Base-by-base conservation (phyloP, 2,113 vertebrate genomes). In the Serinus canaria region DNA sequence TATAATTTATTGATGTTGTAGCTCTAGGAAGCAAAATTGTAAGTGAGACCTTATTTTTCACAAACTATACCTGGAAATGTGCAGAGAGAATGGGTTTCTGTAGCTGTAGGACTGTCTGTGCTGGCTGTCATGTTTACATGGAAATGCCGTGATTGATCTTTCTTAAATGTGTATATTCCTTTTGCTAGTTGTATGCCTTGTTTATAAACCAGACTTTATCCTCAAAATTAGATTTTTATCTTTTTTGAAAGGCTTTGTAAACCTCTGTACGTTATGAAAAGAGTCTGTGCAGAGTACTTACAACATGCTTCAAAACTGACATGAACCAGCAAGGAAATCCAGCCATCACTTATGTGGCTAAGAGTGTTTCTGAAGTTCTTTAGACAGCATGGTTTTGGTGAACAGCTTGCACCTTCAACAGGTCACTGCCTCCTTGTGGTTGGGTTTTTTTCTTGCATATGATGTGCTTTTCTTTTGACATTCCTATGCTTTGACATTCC, bases 391-490 rank as follows among this genome's bases (percentile, higher is more conserved):
- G 12, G 44, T 20, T 66, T 53, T 49, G 35, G 24, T 70, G 56
- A 30, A 37, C 39, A 82, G 2, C 21, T 31, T 14, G 25, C 30
- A 24, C 35, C 52, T 70, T 78, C 50, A 25, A 0, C 66, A 63
- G 39, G 2, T 2, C 16, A 7, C 35, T 2, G 3, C 17, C 22
- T 58, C 52, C 31, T 50, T 52, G 1, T 10, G 10, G 21, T 33
- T 73, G 56, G 8, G 16, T 27, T 83, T 94, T 79, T 58, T 84
- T 76, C 35, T 49, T 33, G 20, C 44, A 39, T 14, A 39, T 52
- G 21, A 52, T n/a, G 69, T 50, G 31, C 30, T 60, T 75, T 55
- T 64, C 17, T 46, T 75, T n/a, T 50, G 31, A 21, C 9, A 4
- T 47, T 85, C 9, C 1, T 23, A 6, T 78, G 7, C 30, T 73